Percentiles rank a stretch among this genome's conserved stretches.
These are phyloP conservation scores for Mimumesa dahlbomi DNA, from an alignment of 2,888 invertebrate species.

Conservation along the genomic window DNA sequence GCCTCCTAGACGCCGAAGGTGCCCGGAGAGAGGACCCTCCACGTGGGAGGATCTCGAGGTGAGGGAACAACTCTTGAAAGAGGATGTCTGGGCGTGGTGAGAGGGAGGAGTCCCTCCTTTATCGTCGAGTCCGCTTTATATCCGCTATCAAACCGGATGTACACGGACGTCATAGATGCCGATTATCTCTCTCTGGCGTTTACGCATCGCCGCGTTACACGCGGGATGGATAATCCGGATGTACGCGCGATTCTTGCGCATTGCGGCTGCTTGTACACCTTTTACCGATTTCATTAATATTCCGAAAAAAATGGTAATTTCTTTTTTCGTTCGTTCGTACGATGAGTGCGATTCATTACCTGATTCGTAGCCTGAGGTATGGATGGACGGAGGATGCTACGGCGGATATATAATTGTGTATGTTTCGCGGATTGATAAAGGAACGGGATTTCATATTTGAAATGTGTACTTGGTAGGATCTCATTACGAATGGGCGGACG, in stretches of 20 bases:
- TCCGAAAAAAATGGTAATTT: too few species aligned
- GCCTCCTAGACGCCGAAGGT: constrained; percentile 73
- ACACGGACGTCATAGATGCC: too few species aligned
- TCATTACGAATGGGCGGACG: too few species aligned
- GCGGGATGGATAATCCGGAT: not conserved
- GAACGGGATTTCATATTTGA: too few species aligned
- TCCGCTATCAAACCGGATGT: constrained; percentile 56
- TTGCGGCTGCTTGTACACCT: not conserved
- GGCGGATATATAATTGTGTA: too few species aligned
- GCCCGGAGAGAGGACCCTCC: constrained; percentile 42
- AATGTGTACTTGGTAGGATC: too few species aligned
- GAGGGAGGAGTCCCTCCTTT: constrained; percentile 69
- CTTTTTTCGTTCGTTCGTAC: too few species aligned
- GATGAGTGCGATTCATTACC: too few species aligned
- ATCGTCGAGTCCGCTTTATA: constrained; percentile 62
- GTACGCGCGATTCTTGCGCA: not conserved
- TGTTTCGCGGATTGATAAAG: not conserved
- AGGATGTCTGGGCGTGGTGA: constrained; percentile 72
- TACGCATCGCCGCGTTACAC: constrained; percentile 12
- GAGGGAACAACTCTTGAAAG: constrained; percentile 55
- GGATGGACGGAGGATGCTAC: too few species aligned
- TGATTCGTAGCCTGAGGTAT: too few species aligned
- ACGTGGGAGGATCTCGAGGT: constrained; percentile 64
- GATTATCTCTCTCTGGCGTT: constrained; percentile 1
- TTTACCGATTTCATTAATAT: too few species aligned